These are phyloP conservation scores for Andrena praecox DNA, from an alignment of 2,888 invertebrate genomes.

Conservation along the genomic window DNA sequence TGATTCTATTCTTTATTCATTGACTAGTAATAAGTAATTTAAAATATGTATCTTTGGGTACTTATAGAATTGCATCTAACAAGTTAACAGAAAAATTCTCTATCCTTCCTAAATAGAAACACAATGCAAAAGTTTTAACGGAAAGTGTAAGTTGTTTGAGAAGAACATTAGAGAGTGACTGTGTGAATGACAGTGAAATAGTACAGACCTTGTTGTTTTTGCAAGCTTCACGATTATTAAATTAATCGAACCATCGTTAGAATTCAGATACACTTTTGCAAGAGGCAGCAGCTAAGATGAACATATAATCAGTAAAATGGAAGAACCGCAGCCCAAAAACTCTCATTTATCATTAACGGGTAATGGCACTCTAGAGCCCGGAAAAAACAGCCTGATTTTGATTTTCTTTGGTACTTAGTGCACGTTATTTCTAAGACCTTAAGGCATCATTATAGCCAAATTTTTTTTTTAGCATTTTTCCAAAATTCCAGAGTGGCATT, in stretches of 20 bases:
- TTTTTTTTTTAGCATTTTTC: too few species aligned
- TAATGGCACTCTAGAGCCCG: too few species aligned
- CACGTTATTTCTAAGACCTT: too few species aligned
- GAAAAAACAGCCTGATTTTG: too few species aligned
- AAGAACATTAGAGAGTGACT: conserved; percentile 73
- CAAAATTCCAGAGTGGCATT: too few species aligned
- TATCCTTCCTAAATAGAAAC: conserved; percentile 72
- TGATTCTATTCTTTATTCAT: conserved; percentile 68
- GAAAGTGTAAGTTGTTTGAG: conserved; percentile 65
- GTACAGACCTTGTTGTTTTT: conserved; percentile 81
- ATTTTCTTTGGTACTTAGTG: too few species aligned
- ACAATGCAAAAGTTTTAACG: conserved; percentile 74
- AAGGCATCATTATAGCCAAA: too few species aligned
- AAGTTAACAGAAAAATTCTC: conserved; percentile 62
- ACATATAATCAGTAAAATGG: background rate
- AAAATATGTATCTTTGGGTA: conserved; percentile 61
- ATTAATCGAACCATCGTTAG: conserved; percentile 19
- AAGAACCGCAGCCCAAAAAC: too few species aligned
- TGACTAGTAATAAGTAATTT: conserved; percentile 66
- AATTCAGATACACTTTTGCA: background rate
- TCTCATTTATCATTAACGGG: too few species aligned
- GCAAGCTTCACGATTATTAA: conserved; percentile 74
- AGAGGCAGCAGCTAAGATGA: conserved; percentile 46
- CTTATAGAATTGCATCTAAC: conserved; percentile 64
- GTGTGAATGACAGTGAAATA: conserved; percentile 81